phyloP scores from a whole-genome alignment of 2,888 invertebrate species.

The Adelphocoris suturalis region DNA sequence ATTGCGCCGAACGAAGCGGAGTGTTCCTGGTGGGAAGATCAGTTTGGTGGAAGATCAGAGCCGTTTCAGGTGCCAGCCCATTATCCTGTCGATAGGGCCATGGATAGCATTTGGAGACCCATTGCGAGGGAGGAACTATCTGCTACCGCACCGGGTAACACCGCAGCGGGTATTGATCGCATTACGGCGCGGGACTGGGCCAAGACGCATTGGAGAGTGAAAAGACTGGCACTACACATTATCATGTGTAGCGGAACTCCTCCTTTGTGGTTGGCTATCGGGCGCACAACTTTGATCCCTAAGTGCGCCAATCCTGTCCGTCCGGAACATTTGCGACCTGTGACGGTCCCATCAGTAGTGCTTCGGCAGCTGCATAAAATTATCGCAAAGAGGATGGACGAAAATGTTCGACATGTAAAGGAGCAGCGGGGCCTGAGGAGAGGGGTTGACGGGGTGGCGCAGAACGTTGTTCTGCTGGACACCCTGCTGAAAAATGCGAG shows the following conservation, averaged over 20 bases:
- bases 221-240: not conserved
- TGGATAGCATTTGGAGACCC: not conserved
- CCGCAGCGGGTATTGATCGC: not conserved
- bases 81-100: not conserved
- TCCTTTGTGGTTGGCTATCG: not conserved
- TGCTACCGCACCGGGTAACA: not conserved
- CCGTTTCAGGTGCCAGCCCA: not conserved
- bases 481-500: conserved; percentile 78
- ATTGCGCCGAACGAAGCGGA: not conserved
- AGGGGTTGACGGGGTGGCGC: not conserved
- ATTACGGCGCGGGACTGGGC: not conserved
- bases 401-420: conserved; percentile 77
- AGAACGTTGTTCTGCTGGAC: not conserved
- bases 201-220: not conserved
- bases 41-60: not conserved
- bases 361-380: conserved; percentile 10
- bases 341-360: not conserved
- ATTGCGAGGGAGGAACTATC: not conserved
- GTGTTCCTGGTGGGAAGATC: not conserved
- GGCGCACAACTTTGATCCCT: not conserved
- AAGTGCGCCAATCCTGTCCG: not conserved
- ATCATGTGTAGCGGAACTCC: not conserved
- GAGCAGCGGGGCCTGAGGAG: conserved; percentile 73
- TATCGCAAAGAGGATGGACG: not conserved
- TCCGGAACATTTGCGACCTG: not conserved